Conservation (phyloP, 2,113 vertebrate genomes). For the Mastomys natalensis region DNA sequence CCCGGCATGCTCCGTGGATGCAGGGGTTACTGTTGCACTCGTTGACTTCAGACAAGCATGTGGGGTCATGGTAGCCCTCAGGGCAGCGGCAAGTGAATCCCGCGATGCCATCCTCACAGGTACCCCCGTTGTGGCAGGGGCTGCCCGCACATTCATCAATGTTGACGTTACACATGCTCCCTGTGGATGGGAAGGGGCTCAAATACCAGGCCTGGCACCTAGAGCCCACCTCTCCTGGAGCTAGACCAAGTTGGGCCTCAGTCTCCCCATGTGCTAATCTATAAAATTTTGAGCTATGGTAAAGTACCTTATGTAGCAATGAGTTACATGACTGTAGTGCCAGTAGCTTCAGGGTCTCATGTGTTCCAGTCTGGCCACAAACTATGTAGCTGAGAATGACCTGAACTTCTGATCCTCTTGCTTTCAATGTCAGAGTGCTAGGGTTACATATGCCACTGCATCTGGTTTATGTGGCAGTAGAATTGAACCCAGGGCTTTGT, state of each 20-base stretch:
- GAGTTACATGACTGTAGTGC: not conserved
- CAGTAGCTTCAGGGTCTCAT: not conserved
- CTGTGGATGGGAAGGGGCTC: conserved; percentile 75
- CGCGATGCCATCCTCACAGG: conserved; percentile 92
- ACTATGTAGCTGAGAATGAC: not conserved
- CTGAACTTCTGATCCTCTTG: not conserved
- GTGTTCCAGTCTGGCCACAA: not conserved
- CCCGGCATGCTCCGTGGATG: conserved; percentile 93
- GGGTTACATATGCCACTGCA: not conserved
- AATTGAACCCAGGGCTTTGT: not conserved
- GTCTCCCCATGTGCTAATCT: not conserved
- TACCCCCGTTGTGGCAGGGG: conserved; percentile 96
- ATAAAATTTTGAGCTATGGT: rapidly evolving
- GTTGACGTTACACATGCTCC: conserved; percentile 95
- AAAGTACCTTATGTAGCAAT: not conserved
- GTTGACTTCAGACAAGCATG: conserved; percentile 95
- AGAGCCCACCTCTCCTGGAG: rapidly evolving
- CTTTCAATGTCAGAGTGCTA: not conserved
- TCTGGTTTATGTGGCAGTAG: not conserved
- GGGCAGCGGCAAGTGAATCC: conserved; percentile 94
- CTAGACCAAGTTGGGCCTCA: not conserved
- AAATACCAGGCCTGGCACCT: rapidly evolving
- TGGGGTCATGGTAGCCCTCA: conserved; percentile 94
- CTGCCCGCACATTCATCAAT: conserved; percentile 93
- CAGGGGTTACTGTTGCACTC: conserved; percentile 97